A percentile compares a stretch with the other conserved stretches of the same genome.
Conservation (phyloP, 2,113 vertebrate genomes). For the Myocastor coypus region DNA sequence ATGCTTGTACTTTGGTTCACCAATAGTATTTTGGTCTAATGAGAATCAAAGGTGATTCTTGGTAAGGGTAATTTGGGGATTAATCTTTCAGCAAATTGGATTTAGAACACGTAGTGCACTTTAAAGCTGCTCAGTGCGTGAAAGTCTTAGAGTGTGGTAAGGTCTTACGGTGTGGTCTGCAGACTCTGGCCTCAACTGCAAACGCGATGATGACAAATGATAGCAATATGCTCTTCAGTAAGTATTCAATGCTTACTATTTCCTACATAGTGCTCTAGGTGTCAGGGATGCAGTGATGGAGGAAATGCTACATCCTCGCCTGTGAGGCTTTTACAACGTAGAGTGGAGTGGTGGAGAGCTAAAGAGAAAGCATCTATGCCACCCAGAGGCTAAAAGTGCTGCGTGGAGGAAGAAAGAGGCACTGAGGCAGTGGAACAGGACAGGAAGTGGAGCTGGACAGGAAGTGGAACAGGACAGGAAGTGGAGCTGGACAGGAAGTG, state of each 20-base stretch:
- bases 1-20: background rate
- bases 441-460: too few relatives aligned
- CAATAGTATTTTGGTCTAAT: background rate
- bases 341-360: background rate
- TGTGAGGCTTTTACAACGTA: background rate
- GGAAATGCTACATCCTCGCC: background rate
- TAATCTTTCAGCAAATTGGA: slow-evolving; percentile 28
- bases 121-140: background rate
- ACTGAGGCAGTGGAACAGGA: too few relatives aligned
- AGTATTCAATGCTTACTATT: background rate
- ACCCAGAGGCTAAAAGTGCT: background rate
- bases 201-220: background rate
- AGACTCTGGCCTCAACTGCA: background rate
- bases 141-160: background rate
- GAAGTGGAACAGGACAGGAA: too few relatives aligned
- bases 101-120: background rate
- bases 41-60: background rate
- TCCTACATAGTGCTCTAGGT: background rate
- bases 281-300: background rate
- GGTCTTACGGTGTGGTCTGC: background rate
- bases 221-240: background rate
- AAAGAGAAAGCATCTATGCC: background rate
- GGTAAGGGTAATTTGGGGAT: background rate
- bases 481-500: too few relatives aligned
- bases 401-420: background rate